A percentile compares a stretch with the other conserved stretches of the same genome.
Evolutionary conservation across 92 coral and sea anemone species (phyloP).

Genomic region (Pocillopora meandrina): DNA sequence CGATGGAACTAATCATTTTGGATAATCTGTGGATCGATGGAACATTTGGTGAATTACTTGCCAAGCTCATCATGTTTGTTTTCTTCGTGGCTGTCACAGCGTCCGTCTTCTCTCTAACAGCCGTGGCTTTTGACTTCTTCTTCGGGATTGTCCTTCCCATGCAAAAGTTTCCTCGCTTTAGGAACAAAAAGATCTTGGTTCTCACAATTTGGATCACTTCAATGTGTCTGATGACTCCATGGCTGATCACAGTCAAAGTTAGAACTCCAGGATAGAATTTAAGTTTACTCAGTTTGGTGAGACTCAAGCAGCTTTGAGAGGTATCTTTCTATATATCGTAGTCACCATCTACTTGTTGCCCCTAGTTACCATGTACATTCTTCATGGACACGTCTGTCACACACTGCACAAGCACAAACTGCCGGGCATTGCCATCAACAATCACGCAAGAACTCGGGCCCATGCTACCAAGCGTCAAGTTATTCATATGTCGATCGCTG

Average conservation of each 20-base stretch:
- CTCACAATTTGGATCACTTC: conserved; percentile 22
- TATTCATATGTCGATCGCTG: conserved; percentile 2
- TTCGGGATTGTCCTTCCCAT: conserved; percentile 7
- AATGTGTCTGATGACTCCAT: conserved; percentile 25
- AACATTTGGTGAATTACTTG: conserved; percentile 3
- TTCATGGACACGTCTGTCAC: conserved; percentile 19
- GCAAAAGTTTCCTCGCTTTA: conserved; percentile 7
- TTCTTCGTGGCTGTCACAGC: conserved; percentile 14
- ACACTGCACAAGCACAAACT: conserved; percentile 4
- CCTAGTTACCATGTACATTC: conserved; percentile 4
- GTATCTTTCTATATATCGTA: conserved; percentile 6
- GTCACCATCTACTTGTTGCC: conserved; percentile 9
- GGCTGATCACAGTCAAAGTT: conserved; percentile 3
- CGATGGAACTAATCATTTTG: background rate
- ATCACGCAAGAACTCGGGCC: background rate
- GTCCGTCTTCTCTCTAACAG: conserved; percentile 21
- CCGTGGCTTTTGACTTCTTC: conserved; percentile 20
- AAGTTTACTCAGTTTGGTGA: conserved; percentile 23
- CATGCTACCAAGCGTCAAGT: conserved; percentile 15
- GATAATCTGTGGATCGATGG: conserved; percentile 15
- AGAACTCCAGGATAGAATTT: background rate
- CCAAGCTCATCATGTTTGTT: background rate
- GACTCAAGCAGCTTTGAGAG: background rate
- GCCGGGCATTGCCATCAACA: conserved; percentile 8
- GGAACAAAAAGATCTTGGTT: conserved; percentile 4